Evolutionary conservation across 2,113 vertebrate genomes (phyloP).

Genomic region (Crotophaga sulcirostris): DNA sequence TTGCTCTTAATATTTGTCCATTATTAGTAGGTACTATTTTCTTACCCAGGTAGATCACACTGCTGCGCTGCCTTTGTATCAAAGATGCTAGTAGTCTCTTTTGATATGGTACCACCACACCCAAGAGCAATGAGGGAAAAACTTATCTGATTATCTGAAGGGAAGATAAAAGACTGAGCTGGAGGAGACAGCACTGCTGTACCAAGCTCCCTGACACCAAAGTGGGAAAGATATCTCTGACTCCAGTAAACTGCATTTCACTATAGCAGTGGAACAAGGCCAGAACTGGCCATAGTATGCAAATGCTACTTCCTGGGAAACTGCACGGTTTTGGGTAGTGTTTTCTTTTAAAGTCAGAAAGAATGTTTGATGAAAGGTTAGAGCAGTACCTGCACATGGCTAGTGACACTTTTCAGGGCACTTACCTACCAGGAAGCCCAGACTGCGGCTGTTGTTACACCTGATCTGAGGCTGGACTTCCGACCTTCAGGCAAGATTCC

Average conservation of each 20-base stretch:
- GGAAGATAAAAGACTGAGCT: background rate
- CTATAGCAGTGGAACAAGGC: background rate
- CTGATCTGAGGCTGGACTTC: background rate
- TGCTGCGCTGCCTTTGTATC: background rate
- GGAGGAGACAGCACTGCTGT: background rate
- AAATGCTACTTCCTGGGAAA: background rate
- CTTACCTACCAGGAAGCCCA: background rate
- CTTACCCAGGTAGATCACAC: background rate
- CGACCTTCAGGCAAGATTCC: background rate
- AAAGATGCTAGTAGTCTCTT: background rate
- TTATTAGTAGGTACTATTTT: background rate
- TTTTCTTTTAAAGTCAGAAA: background rate
- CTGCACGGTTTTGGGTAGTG: background rate
- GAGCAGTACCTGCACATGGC: background rate
- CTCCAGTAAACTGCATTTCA: background rate
- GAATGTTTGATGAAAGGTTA: background rate
- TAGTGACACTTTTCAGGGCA: background rate
- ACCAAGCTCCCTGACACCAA: background rate
- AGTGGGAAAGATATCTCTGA: background rate
- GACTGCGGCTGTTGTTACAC: background rate
- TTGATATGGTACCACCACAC: background rate
- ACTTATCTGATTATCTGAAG: background rate
- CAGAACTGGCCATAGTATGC: background rate
- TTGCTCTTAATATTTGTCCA: background rate
- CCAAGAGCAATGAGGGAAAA: background rate